phyloP scores from a whole-genome alignment of 2,113 vertebrate genomes.

The Pangasianodon gigas region DNA sequence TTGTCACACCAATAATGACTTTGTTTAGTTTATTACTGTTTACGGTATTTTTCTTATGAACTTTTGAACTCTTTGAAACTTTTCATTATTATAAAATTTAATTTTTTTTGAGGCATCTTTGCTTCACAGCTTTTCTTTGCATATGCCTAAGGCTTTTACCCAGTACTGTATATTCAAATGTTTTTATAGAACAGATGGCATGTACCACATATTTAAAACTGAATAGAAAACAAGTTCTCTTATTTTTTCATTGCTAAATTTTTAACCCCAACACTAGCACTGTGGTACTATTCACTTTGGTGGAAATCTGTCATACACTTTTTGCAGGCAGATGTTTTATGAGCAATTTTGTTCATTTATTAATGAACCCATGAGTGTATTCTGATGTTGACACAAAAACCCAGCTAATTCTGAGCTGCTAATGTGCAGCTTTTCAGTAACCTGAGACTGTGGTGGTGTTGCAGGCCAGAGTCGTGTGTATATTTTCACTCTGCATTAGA shows the following conservation, averaged over 20 bases:
- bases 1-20: background rate
- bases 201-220: background rate
- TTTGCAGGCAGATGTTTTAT: background rate
- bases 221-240: background rate
- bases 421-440: constrained; percentile 4
- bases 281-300: background rate
- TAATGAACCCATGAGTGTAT: background rate
- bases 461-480: background rate
- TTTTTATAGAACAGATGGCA: background rate
- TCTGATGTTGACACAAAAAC: background rate
- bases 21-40: background rate
- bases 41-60: background rate
- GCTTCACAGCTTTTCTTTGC: background rate
- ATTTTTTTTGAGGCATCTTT: background rate
- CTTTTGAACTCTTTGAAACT: background rate
- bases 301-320: background rate
- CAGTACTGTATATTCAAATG: background rate
- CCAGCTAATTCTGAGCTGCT: constrained; percentile 9
- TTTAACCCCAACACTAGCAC: background rate
- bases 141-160: background rate
- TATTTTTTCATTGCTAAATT: background rate
- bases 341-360: constrained; percentile 4
- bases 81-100: background rate
- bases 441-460: background rate
- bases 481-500: constrained; percentile 2